These are phyloP conservation scores for Cataglyphis albicans DNA, from an alignment of 2,888 invertebrate genomes.

Conservation along the genomic window DNA sequence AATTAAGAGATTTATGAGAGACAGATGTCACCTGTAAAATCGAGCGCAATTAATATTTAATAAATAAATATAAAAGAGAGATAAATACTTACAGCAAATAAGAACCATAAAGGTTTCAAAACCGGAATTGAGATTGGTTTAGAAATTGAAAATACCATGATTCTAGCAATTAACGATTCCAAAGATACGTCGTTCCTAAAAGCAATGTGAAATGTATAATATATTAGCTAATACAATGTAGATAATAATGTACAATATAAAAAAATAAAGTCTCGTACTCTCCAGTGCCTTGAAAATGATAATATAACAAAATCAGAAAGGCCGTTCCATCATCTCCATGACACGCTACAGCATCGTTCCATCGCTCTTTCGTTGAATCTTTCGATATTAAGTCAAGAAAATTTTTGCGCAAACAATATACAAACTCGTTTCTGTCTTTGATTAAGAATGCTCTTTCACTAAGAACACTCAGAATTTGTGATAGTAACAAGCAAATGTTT, in stretches of 20 bases:
- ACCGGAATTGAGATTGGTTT: background rate
- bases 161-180: slow-evolving; percentile 53
- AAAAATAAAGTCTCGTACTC: slow-evolving; percentile 61
- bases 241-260: background rate
- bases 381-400: slow-evolving; percentile 61
- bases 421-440: slow-evolving; percentile 56
- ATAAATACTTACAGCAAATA: slow-evolving; percentile 70
- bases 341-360: slow-evolving; percentile 46
- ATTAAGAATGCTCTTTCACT: slow-evolving; percentile 54
- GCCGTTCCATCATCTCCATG: slow-evolving; percentile 55
- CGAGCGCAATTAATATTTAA: background rate
- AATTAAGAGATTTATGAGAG: slow-evolving; percentile 56
- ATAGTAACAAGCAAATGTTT: slow-evolving; percentile 58
- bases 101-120: slow-evolving; percentile 75
- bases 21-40: slow-evolving; percentile 60
- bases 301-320: slow-evolving; percentile 70
- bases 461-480: slow-evolving; percentile 57
- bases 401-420: slow-evolving; percentile 62
- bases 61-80: background rate
- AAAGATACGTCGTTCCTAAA: slow-evolving; percentile 60
- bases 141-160: slow-evolving; percentile 28
- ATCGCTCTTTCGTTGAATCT: slow-evolving; percentile 41
- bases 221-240: background rate
- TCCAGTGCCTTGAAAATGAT: slow-evolving; percentile 70
- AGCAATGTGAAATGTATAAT: background rate